Conservation (phyloP, 2,888 invertebrate genomes). For the Drosophila quasianomalipes region DNA sequence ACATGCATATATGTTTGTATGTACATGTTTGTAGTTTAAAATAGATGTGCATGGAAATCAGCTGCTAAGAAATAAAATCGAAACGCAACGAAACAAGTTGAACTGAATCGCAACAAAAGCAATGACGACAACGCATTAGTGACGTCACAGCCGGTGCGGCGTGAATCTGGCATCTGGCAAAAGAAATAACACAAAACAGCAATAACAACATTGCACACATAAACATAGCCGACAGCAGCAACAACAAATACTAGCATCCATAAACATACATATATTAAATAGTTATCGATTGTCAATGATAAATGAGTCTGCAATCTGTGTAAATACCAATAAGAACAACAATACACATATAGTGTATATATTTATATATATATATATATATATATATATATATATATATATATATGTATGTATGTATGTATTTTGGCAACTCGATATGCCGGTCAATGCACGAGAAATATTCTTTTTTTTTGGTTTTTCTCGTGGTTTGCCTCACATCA, state of each 20-base stretch:
- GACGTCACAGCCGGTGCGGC: conserved; percentile 70
- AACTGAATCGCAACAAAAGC: conserved; percentile 52
- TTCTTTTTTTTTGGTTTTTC: conserved; percentile 40
- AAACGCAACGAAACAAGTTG: conserved; percentile 21
- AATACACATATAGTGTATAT: background rate
- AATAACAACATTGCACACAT: conserved; percentile 43
- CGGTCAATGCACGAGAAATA: conserved; percentile 75
- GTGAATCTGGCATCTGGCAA: conserved; percentile 65
- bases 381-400: conserved; percentile 4
- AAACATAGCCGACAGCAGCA: conserved; percentile 42
- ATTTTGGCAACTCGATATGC: conserved; percentile 41
- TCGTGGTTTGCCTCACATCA: conserved; percentile 39
- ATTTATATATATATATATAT: background rate
- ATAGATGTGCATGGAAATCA: conserved; percentile 68
- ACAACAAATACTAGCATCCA: conserved; percentile 45
- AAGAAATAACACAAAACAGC: conserved; percentile 54
- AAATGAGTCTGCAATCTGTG: conserved; percentile 52
- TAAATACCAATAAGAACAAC: conserved; percentile 44
- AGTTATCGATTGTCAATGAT: conserved; percentile 53
- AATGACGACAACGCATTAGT: conserved; percentile 47
- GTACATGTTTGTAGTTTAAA: conserved; percentile 40
- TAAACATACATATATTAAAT: conserved; percentile 48
- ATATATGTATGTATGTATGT: background rate
- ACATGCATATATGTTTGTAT: conserved; percentile 29
- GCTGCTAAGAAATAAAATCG: conserved; percentile 55